phyloP scores from a whole-genome alignment of 2,797 vertebrate genomes.

The Scolopax rusticola region DNA sequence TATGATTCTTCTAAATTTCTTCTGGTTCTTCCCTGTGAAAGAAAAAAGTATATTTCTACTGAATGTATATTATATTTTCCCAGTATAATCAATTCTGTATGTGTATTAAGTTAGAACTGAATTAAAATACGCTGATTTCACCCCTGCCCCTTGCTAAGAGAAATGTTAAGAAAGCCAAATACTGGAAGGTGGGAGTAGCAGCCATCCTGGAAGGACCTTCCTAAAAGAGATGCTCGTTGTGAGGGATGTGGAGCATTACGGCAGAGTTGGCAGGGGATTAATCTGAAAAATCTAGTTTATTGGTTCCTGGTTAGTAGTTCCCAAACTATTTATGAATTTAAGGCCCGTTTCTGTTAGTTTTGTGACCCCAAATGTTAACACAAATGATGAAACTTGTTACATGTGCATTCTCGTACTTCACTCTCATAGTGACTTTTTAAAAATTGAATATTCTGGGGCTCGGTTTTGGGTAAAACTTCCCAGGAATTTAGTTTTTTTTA shows the following conservation, averaged over 20 bases:
- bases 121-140: neutral
- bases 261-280: neutral
- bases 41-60: neutral
- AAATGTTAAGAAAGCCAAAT: neutral
- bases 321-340: neutral
- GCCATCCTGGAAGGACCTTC: neutral
- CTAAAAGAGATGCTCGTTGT: fast-evolving
- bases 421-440: fast-evolving
- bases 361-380: neutral
- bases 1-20: neutral
- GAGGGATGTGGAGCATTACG: neutral
- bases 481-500: neutral
- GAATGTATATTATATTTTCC: neutral
- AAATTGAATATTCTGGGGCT: neutral
- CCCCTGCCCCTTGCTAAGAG: neutral
- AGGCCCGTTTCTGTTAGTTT: neutral
- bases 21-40: neutral
- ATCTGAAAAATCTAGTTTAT: neutral
- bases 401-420: fast-evolving
- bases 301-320: neutral
- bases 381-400: neutral
- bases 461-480: neutral
- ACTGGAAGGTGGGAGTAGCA: neutral
- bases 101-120: neutral
- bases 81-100: neutral